Conservation (phyloP, 2,888 invertebrate species). For the Ophion ventricosus region DNA sequence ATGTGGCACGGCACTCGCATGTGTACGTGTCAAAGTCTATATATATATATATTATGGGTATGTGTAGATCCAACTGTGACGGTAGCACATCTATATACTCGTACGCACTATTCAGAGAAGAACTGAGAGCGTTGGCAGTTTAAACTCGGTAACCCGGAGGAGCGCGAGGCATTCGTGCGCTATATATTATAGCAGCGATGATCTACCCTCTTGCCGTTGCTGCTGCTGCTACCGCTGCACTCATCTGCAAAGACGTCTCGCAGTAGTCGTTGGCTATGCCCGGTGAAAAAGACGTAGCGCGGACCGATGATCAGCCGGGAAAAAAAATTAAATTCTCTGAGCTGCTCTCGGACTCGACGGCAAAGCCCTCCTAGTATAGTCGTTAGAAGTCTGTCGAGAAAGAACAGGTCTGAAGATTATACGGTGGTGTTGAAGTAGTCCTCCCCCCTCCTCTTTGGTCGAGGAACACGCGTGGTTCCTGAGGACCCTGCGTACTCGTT, state of each 20-base stretch:
- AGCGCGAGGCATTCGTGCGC: slow-evolving; percentile 35
- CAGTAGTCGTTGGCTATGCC: slow-evolving; percentile 18
- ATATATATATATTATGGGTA: too few species aligned
- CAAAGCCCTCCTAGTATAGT: not conserved
- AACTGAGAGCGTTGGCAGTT: slow-evolving; percentile 56
- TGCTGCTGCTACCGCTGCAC: slow-evolving; percentile 16
- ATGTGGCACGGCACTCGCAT: not conserved
- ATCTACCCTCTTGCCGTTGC: not conserved
- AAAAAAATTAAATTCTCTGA: not conserved
- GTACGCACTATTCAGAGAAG: slow-evolving; percentile 32
- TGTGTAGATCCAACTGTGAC: not conserved
- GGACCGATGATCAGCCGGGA: not conserved
- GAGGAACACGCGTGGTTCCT: too few species aligned
- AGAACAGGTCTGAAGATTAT: not conserved
- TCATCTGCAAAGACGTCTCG: not conserved
- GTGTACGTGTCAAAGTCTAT: not conserved
- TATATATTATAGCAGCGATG: not conserved
- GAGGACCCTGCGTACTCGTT: too few species aligned
- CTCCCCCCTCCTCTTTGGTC: not conserved
- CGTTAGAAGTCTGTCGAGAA: not conserved
- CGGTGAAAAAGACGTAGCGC: slow-evolving; percentile 2
- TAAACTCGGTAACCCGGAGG: slow-evolving; percentile 36
- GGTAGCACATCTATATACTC: not conserved
- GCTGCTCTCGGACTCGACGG: not conserved
- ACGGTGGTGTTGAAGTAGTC: too few species aligned